Evolutionary conservation across 2,888 invertebrate species (phyloP), one percentile per base, ranked within the genome.

Genomic region (Amorpha juglandis): DNA sequence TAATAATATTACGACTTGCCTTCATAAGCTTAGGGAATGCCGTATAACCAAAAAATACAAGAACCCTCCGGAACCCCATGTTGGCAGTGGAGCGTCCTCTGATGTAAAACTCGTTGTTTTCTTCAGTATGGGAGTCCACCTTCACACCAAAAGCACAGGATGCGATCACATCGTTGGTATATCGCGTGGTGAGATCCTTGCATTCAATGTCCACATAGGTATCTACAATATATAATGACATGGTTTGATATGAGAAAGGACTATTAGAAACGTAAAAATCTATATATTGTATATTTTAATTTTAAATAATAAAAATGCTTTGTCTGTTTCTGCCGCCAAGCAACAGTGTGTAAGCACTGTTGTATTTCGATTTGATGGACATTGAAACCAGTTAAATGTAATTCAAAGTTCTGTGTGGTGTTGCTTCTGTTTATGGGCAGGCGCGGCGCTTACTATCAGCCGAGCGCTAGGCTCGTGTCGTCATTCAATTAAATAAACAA

Each of bases 121-220:
- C 84, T 0, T 95, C 87, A 7, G 80, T 78, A 19, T 94, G 84
- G 0, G 95, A 95, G 74, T 95, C 90, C 2, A 94, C 91, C 70
- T 93, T 87, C 1, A 94, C 72, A 0, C 94, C 94, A 69, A 94
- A 94, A 0, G 92, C 94, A 33, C 90, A 87, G 0, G 92, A 87
- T 0, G 94, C 94, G 63, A 95, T 94, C 0, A 94, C 93, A 71
- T 94, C 94, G 68, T 91, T 94, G 0, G 93, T 82, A 69, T 86
- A 94, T n/a, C 94, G 82, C 0, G 89, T 87, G 1, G 88, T 88
- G 1, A 88, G 69, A 65, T 94, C 94, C 68, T 89, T 92, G 67
- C 86, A 77, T 48, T 94, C 94, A 0, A 92, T 53, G 27, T 85
- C 86, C 0, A 84, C 62, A 67, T 72, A 74, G 0, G 66, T 73